These are phyloP conservation scores for Hybognathus amarus DNA, from an alignment of 2,797 vertebrate species.

Conservation along the genomic window DNA sequence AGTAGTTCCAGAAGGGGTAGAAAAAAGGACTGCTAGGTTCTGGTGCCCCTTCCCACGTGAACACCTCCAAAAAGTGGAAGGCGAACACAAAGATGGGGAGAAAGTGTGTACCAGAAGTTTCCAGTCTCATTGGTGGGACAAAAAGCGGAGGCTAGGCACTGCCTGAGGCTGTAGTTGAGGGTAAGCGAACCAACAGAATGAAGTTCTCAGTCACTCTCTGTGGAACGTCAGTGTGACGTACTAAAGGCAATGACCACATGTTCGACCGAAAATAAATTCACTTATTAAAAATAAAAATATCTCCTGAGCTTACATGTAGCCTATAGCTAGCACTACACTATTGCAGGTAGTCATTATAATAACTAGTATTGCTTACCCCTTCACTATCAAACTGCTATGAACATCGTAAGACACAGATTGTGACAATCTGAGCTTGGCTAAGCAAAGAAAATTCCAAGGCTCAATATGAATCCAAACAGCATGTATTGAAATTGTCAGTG, in stretches of 20 bases:
- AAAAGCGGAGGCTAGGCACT: slow-evolving; percentile 81
- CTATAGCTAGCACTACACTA: neutral
- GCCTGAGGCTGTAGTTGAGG: slow-evolving; percentile 79
- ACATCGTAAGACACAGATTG: neutral
- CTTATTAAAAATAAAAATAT: neutral
- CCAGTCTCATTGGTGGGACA: slow-evolving; percentile 84
- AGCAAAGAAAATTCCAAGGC: neutral
- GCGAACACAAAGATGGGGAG: slow-evolving; percentile 79
- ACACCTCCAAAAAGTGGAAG: slow-evolving; percentile 77
- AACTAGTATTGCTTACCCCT: slow-evolving; percentile 23
- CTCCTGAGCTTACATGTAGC: slow-evolving; percentile 24
- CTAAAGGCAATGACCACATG: slow-evolving; percentile 74
- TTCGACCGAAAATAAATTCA: slow-evolving; percentile 1
- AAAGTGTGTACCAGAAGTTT: slow-evolving; percentile 87
- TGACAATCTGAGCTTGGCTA: slow-evolving; percentile 1
- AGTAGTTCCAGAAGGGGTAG: slow-evolving; percentile 83
- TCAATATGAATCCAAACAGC: neutral
- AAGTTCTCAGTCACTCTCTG: slow-evolving; percentile 79
- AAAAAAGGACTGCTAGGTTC: slow-evolving; percentile 70
- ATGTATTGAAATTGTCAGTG: neutral
- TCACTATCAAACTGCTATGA: neutral
- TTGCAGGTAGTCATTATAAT: neutral
- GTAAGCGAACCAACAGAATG: slow-evolving; percentile 81
- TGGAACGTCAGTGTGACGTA: slow-evolving; percentile 79
- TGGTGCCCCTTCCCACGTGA: slow-evolving; percentile 70